Base-by-base conservation (phyloP, 2,797 vertebrate genomes). In the Pteropus rufus region DNA sequence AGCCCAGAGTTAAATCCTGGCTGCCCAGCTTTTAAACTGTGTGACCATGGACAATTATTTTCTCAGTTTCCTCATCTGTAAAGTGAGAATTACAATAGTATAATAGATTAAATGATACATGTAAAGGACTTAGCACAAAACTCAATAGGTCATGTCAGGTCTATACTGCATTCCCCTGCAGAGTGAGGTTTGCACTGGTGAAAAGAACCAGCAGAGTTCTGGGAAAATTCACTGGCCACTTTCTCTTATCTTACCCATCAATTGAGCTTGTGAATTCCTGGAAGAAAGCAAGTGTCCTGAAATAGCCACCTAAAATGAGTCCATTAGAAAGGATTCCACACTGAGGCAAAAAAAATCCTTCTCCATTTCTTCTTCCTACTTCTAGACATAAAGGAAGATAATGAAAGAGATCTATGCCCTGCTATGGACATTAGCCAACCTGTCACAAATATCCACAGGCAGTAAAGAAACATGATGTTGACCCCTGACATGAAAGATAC, bases 231-330 rank as follows among this genome's bases (percentile, higher is more conserved):
- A 11, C 0, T 15, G 39, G 36, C 3, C 36, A 26, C 60, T 72
- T 91, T 91, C 58, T 77, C 60, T 80, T 77, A 67, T 65, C 54
- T 77, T 34, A 52, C 31, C 72, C 58, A 34, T 84, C 54, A 77
- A 26, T 0, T 46, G 44, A 89, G 31, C 54, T 82, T 89, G 39
- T 80, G 83, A 64, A 75, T 89, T 96, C 46, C 88, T 93, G 36
- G n/a, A 92, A 67, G 83, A 96, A 93, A 81, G 39, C 3, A 39
- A 73, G 23, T 67, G 29, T 92, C 84, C 77, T 72, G 39, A 96
- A 94, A 93, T 67, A 77, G 44, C 49, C 54, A 58, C 46, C 89
- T 56, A 65, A 91, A 72, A 69, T 39, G 19, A 75, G 11, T 84
- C 46, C 34, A 54, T 58, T 70, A 44, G 54, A 91, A 84, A 91